These are phyloP conservation scores for Liodrosophila aerea DNA, from an alignment of 2,888 invertebrate genomes.

Conservation along the genomic window DNA sequence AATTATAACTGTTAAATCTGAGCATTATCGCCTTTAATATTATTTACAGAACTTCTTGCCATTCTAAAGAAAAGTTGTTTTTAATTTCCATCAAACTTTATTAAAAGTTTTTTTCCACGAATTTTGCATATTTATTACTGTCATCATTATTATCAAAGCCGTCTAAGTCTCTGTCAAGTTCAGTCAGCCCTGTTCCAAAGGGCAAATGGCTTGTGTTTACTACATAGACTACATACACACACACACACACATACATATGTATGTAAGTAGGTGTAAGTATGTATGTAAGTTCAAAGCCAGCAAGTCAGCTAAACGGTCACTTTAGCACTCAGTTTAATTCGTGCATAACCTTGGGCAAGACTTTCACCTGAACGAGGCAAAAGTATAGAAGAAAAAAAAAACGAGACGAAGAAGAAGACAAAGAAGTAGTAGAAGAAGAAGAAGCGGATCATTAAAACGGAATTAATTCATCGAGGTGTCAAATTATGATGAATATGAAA, in stretches of 20 bases:
- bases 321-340: conserved; percentile 24
- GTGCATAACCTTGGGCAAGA: conserved; percentile 58
- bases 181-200: conserved; percentile 32
- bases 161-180: conserved; percentile 34
- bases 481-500: conserved; percentile 52
- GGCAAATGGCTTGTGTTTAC: conserved; percentile 45
- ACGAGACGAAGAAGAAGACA: conserved; percentile 5
- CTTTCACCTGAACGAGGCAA: conserved; percentile 50
- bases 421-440: neutral
- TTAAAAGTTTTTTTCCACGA: conserved; percentile 10
- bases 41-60: too few relatives aligned
- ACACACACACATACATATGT: conserved; percentile 1
- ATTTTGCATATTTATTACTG: conserved; percentile 8
- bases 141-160: conserved; percentile 7
- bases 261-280: neutral
- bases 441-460: conserved; percentile 34
- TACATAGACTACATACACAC: conserved; percentile 28
- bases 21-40: too few relatives aligned
- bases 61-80: too few relatives aligned
- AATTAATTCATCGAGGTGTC: conserved; percentile 58
- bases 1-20: too few relatives aligned
- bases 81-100: neutral
- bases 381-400: conserved; percentile 13
- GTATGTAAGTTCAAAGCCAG: conserved; percentile 50
- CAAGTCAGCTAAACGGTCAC: conserved; percentile 37